Base-by-base conservation (phyloP, 2,888 invertebrate genomes). In the Brachycybe producta region DNA sequence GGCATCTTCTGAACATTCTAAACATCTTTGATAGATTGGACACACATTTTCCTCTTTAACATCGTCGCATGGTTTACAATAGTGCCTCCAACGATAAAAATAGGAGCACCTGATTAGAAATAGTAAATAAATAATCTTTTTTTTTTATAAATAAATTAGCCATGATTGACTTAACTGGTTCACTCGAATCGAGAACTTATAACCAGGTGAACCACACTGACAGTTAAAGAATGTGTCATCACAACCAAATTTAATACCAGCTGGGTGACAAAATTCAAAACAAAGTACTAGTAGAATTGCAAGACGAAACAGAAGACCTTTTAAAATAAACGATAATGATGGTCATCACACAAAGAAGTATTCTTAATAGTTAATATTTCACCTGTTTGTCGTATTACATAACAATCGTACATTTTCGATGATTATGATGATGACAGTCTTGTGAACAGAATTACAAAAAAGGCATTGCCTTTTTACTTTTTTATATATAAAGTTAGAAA, bases 41-140 rank as follows among this genome's bases (percentile, higher is more conserved):
- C 57, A 57, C 8, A 52, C 19, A n/a, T 54, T 38, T 17, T 53
- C 47, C 26, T 49, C 47, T 8, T 43, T 49, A 2, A 50, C 1
- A 17, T 53, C 53, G 34, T 57, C 21, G 23, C 57, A 57, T 2
- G 57, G 57, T 30, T 54, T 54, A 43, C 57, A 57, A 2, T 28
- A 35, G 1, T 41, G 24, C 34, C 46, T 48, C 55, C 55, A 55
- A 24, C 51, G 52, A 41, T 54, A 30, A 27, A 53, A 40, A 28
- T 55, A 49, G 27, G 49, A 54, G 47, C 57, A 57, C 36, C 57
- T 56, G 28, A 26, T 21, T 13, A 13, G 15, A 24, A 21, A n/a
- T 35, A 13, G 13, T 32, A n/a, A 24, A 39, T 39, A 13, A 30
- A 21, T 4, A n/a, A 30, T 11, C 8, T 11, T 30, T 30, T 8